These are phyloP conservation scores for Scaptomyza reducta DNA, from an alignment of 2,888 invertebrate genomes.

Conservation along the genomic window DNA sequence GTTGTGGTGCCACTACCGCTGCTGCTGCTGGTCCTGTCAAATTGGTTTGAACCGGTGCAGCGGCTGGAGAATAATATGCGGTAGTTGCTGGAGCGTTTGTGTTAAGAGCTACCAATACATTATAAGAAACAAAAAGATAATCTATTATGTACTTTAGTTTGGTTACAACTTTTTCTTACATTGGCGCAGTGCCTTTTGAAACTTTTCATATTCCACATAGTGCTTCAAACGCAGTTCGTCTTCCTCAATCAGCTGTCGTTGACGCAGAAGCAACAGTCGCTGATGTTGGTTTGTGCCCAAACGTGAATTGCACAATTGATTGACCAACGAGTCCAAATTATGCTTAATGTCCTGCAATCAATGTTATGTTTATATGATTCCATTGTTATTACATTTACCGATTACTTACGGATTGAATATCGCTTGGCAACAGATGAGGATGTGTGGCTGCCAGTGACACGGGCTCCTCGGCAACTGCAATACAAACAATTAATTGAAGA, in stretches of 20 bases:
- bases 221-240: conserved; percentile 84
- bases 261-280: conserved; percentile 81
- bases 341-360: conserved; percentile 83
- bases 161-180: conserved; percentile 59
- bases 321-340: conserved; percentile 83
- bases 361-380: not conserved
- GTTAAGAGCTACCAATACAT: conserved; percentile 59
- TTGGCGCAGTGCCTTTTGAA: conserved; percentile 82
- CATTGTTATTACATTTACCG: not conserved
- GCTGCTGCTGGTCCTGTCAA: conserved; percentile 62
- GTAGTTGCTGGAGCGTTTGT: conserved; percentile 70
- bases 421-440: conserved; percentile 82
- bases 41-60: conserved; percentile 65
- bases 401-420: conserved; percentile 82
- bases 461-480: conserved; percentile 80
- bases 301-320: conserved; percentile 81
- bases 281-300: conserved; percentile 83
- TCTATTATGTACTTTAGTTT: not conserved
- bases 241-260: conserved; percentile 84
- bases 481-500: not conserved
- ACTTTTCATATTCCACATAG: conserved; percentile 84
- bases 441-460: conserved; percentile 83
- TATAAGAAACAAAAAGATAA: not conserved
- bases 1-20: conserved; percentile 30
- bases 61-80: conserved; percentile 70